Base-by-base conservation (phyloP, 2,113 vertebrate species). In the Neopipo cinnamomea region DNA sequence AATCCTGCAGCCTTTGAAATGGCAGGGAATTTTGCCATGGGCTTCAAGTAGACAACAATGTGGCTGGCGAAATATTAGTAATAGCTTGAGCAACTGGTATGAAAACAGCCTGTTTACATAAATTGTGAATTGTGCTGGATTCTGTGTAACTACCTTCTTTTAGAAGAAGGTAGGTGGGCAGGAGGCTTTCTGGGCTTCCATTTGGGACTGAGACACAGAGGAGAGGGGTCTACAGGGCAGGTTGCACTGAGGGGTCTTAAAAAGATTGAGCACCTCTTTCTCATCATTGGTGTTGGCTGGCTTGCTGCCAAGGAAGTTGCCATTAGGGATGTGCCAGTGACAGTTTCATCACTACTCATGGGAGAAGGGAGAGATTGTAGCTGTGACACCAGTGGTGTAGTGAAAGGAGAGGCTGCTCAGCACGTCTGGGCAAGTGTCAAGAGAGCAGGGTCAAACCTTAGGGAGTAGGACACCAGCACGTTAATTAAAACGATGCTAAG, bases 1-100 rank as follows among this genome's bases (percentile, higher is more conserved):
- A 96, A 56, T 81, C 44, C 61, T 68, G 20, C 53, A 22, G 47
- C 27, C 23, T 89, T 92, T 86, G 95, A 88, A 96, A 93, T 8
- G 11, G 33, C 5, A 17, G 61, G 66, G 68, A 91, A 68, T 93
- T 89, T 81, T 86, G 83, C 83, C 1, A 0, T 72, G 49, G 76
- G 41, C 65, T 92, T 95, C 46, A 56, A 86, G 82, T 50, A 76
- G 25, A 80, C 21, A 39, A 92, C 75, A 76, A 56, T 33, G n/a
- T 85, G 31, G 20, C 62, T 25, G 17, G 22, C 4, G 4, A 66
- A 89, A 76, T 77, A 28, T 56, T 78, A 70, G 49, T 21, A 59
- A 58, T 61, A 63, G 78, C 5, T 94, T 95, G 88, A 91, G 93
- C 77, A 96, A 93, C 50, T 53, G 74, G 56, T 91, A 16, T 72